Evolutionary conservation across 2,113 vertebrate genomes (phyloP).

Genomic region (Lethenteron reissneri): DNA sequence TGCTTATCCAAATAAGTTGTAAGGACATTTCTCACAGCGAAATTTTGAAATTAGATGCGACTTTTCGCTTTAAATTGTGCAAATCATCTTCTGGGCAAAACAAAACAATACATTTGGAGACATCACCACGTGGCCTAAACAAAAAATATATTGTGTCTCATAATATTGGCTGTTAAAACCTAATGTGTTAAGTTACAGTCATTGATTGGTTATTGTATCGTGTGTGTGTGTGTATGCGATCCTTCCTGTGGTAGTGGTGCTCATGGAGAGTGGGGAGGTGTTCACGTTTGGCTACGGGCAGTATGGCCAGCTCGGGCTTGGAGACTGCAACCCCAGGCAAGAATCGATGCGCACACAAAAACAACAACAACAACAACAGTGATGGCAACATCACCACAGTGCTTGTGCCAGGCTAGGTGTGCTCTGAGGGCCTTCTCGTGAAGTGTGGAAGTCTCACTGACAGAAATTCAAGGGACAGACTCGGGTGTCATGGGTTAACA

Average conservation of each 20-base stretch:
- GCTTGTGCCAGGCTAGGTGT: no score
- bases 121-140: no score
- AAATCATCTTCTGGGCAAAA: neutral
- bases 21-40: no score
- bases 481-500: no score
- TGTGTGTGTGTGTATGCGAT: neutral
- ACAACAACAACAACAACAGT: no score
- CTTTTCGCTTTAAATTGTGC: constrained; percentile 12
- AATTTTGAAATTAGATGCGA: no score
- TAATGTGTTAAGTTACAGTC: neutral
- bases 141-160: neutral
- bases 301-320: constrained; percentile 83
- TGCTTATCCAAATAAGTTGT: no score
- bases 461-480: no score
- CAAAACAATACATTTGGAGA: no score
- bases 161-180: neutral
- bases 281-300: constrained; percentile 95
- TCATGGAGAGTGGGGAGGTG: constrained; percentile 97
- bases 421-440: no score
- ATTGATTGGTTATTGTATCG: neutral
- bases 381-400: no score
- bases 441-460: no score
- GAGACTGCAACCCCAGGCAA: constrained; percentile 91
- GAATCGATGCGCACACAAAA: constrained; percentile 4
- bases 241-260: constrained; percentile 39